Percentiles rank a stretch among this genome's conserved stretches.
Evolutionary conservation across 2,888 invertebrate species (phyloP).

Genomic region (Rutpela maculata): DNA sequence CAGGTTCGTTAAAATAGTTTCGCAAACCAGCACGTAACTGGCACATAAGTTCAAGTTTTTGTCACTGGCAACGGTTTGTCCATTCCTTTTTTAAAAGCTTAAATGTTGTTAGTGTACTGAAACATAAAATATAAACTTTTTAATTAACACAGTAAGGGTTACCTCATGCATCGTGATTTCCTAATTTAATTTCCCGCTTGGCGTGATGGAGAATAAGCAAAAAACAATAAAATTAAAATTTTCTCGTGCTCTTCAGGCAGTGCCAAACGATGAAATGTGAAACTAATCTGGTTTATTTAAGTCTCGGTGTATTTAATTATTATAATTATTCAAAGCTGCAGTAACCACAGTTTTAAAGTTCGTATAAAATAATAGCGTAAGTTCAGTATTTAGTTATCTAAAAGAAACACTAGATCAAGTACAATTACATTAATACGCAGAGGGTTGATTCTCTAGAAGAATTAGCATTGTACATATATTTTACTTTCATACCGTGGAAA

Average conservation of each 20-base stretch:
- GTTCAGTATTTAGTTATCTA: no score
- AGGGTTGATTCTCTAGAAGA: no score
- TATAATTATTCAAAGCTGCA: background rate
- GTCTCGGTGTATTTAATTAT: background rate
- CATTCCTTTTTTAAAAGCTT: conserved; percentile 5
- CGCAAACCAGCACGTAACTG: background rate
- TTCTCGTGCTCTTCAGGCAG: background rate
- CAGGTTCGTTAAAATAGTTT: background rate
- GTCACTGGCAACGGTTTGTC: background rate
- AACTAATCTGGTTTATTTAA: background rate
- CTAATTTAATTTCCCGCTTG: conserved; percentile 29
- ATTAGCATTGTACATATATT: no score
- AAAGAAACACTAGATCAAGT: no score
- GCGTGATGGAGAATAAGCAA: conserved; percentile 22
- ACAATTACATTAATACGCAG: no score
- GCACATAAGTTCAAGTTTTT: background rate
- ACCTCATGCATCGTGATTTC: conserved; percentile 32
- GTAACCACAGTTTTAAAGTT: no score
- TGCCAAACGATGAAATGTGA: conserved; percentile 1
- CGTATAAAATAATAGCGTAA: no score
- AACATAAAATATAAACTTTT: conserved; percentile 30
- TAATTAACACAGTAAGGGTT: conserved; percentile 35
- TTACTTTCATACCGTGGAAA: no score
- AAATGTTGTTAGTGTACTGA: conserved; percentile 9
- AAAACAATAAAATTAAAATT: conserved; percentile 28